These are phyloP conservation scores for Sakesphorus luctuosus DNA, from an alignment of 2,113 vertebrate genomes.

Conservation along the genomic window DNA sequence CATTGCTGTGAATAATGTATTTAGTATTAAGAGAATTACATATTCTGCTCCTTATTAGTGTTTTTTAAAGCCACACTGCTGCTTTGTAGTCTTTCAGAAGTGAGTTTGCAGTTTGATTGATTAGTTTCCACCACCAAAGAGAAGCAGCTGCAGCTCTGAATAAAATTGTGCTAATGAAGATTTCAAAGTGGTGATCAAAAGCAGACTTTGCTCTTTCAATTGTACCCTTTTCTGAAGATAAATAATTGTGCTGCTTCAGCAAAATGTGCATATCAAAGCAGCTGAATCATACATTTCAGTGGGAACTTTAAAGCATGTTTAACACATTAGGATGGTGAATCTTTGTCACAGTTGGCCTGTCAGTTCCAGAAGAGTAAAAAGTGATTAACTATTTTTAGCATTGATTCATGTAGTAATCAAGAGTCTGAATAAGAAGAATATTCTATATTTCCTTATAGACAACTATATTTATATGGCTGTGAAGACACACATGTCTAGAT, in stretches of 20 bases:
- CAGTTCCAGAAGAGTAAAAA: slow-evolving; percentile 34
- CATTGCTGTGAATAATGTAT: slow-evolving; percentile 34
- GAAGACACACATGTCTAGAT: background rate
- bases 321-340: slow-evolving; percentile 13
- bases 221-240: slow-evolving; percentile 61
- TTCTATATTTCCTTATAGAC: slow-evolving; percentile 26
- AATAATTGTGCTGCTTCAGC: slow-evolving; percentile 69
- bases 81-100: slow-evolving; percentile 55
- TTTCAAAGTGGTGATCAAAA: slow-evolving; percentile 72
- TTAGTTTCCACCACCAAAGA: slow-evolving; percentile 59
- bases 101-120: slow-evolving; percentile 66
- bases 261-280: slow-evolving; percentile 66
- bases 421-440: background rate
- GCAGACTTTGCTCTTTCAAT: slow-evolving; percentile 65
- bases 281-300: slow-evolving; percentile 54
- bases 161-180: slow-evolving; percentile 70
- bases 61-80: slow-evolving; percentile 47
- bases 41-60: slow-evolving; percentile 39
- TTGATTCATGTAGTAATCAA: slow-evolving; percentile 22
- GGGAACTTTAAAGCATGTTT: slow-evolving; percentile 11
- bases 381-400: slow-evolving; percentile 59
- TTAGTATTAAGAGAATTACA: slow-evolving; percentile 48
- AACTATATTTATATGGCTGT: background rate
- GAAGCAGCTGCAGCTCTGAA: slow-evolving; percentile 67
- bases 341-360: slow-evolving; percentile 40